Evolutionary conservation across 1,140 invertebrate species (phyloP).

Genomic region (Hydropsyche tenuis): DNA sequence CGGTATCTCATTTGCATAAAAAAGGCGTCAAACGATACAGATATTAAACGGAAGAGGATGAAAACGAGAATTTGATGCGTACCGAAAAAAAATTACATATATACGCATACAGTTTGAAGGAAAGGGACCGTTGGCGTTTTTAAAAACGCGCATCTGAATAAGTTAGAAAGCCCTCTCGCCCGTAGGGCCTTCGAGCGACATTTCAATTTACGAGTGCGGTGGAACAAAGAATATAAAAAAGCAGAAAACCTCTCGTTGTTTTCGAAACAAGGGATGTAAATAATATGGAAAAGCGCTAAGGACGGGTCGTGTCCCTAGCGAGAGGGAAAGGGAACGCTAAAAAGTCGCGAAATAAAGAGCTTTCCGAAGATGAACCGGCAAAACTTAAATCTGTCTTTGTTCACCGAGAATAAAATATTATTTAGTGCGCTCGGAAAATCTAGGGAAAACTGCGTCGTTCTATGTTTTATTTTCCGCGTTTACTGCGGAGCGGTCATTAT

Average conservation of each 20-base stretch:
- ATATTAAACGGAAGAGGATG: background rate
- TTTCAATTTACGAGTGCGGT: constrained; percentile 24
- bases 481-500: too few relatives aligned
- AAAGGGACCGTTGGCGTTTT: background rate
- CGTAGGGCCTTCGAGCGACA: background rate
- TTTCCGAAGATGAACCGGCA: background rate
- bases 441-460: too few relatives aligned
- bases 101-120: background rate
- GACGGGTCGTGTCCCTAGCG: background rate
- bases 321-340: background rate
- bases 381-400: background rate
- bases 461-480: too few relatives aligned
- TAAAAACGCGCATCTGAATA: constrained; percentile 16
- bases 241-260: too few relatives aligned
- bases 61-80: constrained; percentile 6
- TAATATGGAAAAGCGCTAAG: background rate
- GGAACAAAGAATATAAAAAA: background rate
- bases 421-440: too few relatives aligned
- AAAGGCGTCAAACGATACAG: background rate
- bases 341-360: background rate
- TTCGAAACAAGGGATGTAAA: background rate
- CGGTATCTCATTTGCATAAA: too few relatives aligned
- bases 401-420: too few relatives aligned
- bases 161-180: background rate
- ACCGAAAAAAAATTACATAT: background rate